Evolutionary conservation across 2,888 invertebrate genomes (phyloP).

Genomic region (Dasypogon diadema): DNA sequence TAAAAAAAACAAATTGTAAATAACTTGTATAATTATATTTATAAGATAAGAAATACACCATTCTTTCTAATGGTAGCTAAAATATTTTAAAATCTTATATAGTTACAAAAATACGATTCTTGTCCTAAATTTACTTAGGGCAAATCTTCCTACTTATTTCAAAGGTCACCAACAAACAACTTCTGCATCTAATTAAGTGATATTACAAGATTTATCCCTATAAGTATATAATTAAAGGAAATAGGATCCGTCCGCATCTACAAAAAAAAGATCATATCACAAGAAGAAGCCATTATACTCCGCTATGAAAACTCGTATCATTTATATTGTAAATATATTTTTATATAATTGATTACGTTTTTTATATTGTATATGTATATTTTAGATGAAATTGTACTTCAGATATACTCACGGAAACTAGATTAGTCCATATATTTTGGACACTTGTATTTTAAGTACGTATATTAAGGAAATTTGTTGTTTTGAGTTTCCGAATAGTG

Average conservation of each 20-base stretch:
- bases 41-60: too few relatives aligned
- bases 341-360: slow-evolving; percentile 22
- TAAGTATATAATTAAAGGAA: too few relatives aligned
- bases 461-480: slow-evolving; percentile 18
- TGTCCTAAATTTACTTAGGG: slow-evolving; percentile 41
- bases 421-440: not conserved
- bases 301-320: slow-evolving; percentile 4
- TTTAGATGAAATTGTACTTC: slow-evolving; percentile 32
- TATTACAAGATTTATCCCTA: too few relatives aligned
- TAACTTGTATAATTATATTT: too few relatives aligned
- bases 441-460: slow-evolving; percentile 13
- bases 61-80: too few relatives aligned
- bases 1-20: not conserved
- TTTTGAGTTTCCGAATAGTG: slow-evolving; percentile 12
- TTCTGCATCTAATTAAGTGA: not conserved
- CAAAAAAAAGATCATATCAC: too few relatives aligned
- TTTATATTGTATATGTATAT: slow-evolving; percentile 34
- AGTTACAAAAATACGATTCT: not conserved
- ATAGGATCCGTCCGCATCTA: too few relatives aligned
- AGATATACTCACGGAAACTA: slow-evolving; percentile 14
- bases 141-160: not conserved
- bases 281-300: slow-evolving; percentile 10
- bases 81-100: not conserved
- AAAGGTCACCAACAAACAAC: not conserved
- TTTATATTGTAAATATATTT: slow-evolving; percentile 36